Percentiles rank a stretch among this genome's conserved stretches.
These are phyloP conservation scores for Cataglyphis hispanica DNA, from an alignment of 1,140 invertebrate species.

Conservation along the genomic window DNA sequence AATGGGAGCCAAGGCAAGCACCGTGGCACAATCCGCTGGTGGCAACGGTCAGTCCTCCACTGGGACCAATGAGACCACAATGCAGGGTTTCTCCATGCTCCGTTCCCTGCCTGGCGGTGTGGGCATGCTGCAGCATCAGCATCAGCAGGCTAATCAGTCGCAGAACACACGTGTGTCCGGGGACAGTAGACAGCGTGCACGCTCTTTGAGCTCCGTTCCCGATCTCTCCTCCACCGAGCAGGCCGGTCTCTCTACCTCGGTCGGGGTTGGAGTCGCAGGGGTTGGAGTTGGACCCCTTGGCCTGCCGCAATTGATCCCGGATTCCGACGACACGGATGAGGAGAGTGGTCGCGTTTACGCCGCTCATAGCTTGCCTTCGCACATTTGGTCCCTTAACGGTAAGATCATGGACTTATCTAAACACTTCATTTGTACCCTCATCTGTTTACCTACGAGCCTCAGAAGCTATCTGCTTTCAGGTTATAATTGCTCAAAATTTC, in stretches of 20 bases:
- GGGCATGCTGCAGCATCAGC: slow-evolving; percentile 82
- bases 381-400: slow-evolving; percentile 97
- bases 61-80: slow-evolving; percentile 90
- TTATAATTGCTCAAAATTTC: background rate
- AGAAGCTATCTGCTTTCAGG: background rate
- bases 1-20: slow-evolving; percentile 95
- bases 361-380: slow-evolving; percentile 95
- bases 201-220: slow-evolving; percentile 94
- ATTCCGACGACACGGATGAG: slow-evolving; percentile 84
- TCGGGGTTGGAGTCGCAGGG: slow-evolving; percentile 84
- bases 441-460: background rate
- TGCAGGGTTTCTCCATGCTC: slow-evolving; percentile 91
- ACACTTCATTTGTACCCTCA: too few species aligned
- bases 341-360: slow-evolving; percentile 92
- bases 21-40: slow-evolving; percentile 91
- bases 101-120: slow-evolving; percentile 90
- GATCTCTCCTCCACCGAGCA: slow-evolving; percentile 88
- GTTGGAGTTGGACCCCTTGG: slow-evolving; percentile 72
- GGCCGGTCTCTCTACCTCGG: slow-evolving; percentile 79
- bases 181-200: slow-evolving; percentile 92
- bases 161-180: slow-evolving; percentile 88
- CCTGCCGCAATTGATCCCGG: slow-evolving; percentile 79
- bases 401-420: slow-evolving; percentile 81
- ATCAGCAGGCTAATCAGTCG: slow-evolving; percentile 80
- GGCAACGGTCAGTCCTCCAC: slow-evolving; percentile 91